Evolutionary conservation across 2,888 invertebrate genomes (phyloP).

Genomic region (Fragum sueziense): DNA sequence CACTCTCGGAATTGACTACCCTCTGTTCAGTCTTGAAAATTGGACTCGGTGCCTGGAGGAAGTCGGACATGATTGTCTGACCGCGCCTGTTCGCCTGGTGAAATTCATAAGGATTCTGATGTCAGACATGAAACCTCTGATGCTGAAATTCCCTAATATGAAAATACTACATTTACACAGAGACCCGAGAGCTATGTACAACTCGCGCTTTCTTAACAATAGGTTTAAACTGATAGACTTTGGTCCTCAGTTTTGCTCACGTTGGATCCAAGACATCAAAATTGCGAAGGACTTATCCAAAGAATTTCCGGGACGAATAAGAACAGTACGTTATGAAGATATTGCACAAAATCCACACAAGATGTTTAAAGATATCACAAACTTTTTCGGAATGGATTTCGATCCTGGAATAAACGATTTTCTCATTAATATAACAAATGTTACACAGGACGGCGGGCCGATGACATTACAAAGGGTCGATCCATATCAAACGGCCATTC

Average conservation of each 20-base stretch:
- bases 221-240: too few relatives aligned
- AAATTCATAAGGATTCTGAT: slow-evolving; percentile 19
- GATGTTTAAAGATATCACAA: not conserved
- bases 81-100: not conserved
- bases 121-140: not conserved
- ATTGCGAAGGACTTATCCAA: not conserved
- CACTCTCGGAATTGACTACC: too few relatives aligned
- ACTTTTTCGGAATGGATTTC: slow-evolving; percentile 17
- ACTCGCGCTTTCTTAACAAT: slow-evolving; percentile 6
- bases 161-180: slow-evolving; percentile 30
- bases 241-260: not conserved
- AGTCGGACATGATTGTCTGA: not conserved
- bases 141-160: slow-evolving; percentile 33
- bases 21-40: not conserved
- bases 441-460: not conserved
- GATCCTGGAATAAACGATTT: not conserved
- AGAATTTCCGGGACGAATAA: slow-evolving; percentile 12
- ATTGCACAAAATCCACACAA: slow-evolving; percentile 5
- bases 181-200: slow-evolving; percentile 28
- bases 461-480: too few relatives aligned
- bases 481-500: too few relatives aligned
- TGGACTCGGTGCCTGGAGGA: not conserved
- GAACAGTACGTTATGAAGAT: slow-evolving; percentile 26
- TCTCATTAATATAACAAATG: not conserved
- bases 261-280: not conserved